phyloP scores from a whole-genome alignment of 2,797 vertebrate genomes.

The Trematomus bernacchii region DNA sequence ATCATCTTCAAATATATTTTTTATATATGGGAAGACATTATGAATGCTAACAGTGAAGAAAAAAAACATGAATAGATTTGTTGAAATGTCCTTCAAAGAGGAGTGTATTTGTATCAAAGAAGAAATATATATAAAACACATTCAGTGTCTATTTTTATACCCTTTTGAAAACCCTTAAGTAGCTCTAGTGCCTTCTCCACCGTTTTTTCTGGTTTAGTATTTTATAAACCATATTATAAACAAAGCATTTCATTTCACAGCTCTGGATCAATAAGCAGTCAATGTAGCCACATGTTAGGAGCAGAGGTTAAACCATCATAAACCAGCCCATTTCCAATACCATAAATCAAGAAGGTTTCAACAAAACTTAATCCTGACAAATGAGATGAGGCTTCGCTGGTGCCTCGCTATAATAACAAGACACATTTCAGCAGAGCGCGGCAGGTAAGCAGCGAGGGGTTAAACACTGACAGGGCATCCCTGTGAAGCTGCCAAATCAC shows the following conservation, averaged over 20 bases:
- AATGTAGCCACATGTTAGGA: conserved; percentile 70
- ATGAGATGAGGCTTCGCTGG: conserved; percentile 57
- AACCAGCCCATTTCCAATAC: conserved; percentile 77
- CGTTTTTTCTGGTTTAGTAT: conserved; percentile 34
- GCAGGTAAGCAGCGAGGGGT: conserved; percentile 67
- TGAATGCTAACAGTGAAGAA: conserved; percentile 16
- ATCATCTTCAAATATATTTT: conserved; percentile 10
- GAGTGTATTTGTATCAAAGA: not conserved
- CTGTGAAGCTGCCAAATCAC: conserved; percentile 72
- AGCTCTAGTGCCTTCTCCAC: conserved; percentile 16
- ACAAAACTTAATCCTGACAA: conserved; percentile 74
- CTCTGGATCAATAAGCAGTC: conserved; percentile 77
- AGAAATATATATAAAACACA: not conserved
- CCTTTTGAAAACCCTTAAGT: conserved; percentile 34
- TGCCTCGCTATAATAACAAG: conserved; percentile 43
- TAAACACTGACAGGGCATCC: conserved; percentile 75
- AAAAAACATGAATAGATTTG: conserved; percentile 5
- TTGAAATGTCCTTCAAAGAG: conserved; percentile 13
- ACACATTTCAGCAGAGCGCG: conserved; percentile 57
- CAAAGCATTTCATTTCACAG: conserved; percentile 72
- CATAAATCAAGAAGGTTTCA: conserved; percentile 75
- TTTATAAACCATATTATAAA: conserved; percentile 64
- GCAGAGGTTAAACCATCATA: conserved; percentile 81
- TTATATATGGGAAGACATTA: conserved; percentile 17
- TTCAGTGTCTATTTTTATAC: conserved; percentile 5